Evolutionary conservation across 1,140 invertebrate genomes (phyloP).

Genomic region (Batillaria attramentaria): DNA sequence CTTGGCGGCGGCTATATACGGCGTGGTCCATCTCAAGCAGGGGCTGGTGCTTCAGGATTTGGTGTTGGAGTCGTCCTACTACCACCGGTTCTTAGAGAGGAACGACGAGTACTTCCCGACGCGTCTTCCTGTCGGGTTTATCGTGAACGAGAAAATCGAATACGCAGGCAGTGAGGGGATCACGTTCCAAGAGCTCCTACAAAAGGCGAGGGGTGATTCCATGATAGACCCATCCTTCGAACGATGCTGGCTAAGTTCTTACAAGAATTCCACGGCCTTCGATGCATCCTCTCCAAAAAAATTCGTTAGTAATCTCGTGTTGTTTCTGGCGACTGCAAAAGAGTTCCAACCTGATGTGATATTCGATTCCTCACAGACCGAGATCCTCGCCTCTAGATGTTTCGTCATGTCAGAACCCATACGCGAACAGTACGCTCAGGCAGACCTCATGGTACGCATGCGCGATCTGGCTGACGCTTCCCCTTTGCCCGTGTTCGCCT

Average conservation of each 20-base stretch:
- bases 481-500: conserved; percentile 47
- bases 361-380: conserved; percentile 82
- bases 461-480: conserved; percentile 51
- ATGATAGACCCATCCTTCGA: conserved; percentile 30
- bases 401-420: conserved; percentile 49
- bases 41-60: conserved; percentile 82
- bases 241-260: conserved; percentile 40
- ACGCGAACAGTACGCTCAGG: conserved; percentile 42
- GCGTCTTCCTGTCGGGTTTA: conserved; percentile 32
- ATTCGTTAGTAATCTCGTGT: conserved; percentile 29
- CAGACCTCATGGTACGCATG: conserved; percentile 51
- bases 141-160: conserved; percentile 21
- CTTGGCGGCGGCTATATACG: conserved; percentile 88
- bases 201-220: conserved; percentile 14
- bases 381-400: conserved; percentile 79
- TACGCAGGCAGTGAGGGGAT: conserved; percentile 24
- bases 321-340: conserved; percentile 72
- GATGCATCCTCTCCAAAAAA: conserved; percentile 74
- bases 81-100: conserved; percentile 34
- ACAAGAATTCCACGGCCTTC: conserved; percentile 23
- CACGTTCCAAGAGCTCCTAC: conserved; percentile 28
- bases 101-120: conserved; percentile 34
- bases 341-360: conserved; percentile 84
- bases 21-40: conserved; percentile 86
- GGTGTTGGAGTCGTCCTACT: conserved; percentile 66